phyloP scores from a whole-genome alignment of 2,888 invertebrate species.

The Baccha elongata region DNA sequence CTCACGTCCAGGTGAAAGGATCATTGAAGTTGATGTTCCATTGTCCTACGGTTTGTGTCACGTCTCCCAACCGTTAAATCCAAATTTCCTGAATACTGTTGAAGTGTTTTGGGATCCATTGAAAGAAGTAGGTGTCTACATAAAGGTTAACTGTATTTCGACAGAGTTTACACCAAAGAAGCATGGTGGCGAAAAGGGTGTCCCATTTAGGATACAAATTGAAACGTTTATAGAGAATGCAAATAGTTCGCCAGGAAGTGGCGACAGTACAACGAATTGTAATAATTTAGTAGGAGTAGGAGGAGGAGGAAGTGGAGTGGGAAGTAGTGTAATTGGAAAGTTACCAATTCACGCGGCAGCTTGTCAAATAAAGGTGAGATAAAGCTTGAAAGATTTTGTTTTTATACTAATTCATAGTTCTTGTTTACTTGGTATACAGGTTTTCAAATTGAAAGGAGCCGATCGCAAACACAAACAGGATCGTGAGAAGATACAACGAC shows the following conservation, averaged over 20 bases:
- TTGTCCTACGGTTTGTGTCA: conserved; percentile 95
- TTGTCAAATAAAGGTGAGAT: conserved; percentile 96
- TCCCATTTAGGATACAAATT: conserved; percentile 97
- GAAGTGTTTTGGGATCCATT: conserved; percentile 98
- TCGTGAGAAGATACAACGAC: conserved; percentile 94
- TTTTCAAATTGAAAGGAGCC: conserved; percentile 96
- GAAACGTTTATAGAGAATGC: conserved; percentile 87
- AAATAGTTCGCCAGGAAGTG: conserved; percentile 67
- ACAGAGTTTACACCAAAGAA: conserved; percentile 99
- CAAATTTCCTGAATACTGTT: conserved; percentile 88
- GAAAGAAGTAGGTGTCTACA: conserved; percentile 97
- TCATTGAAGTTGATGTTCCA: conserved; percentile 96
- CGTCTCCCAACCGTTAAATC: conserved; percentile 88
- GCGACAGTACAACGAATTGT: conserved; percentile 65
- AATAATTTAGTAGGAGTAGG: conserved; percentile 61
- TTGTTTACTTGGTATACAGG: conserved; percentile 80
- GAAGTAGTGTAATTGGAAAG: conserved; percentile 80
- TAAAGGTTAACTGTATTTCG: conserved; percentile 98
- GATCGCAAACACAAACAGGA: conserved; percentile 99
- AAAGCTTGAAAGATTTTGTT: conserved; percentile 65
- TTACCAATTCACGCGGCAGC: conserved; percentile 94
- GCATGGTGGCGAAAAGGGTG: conserved; percentile 98
- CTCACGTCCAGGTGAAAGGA: conserved; percentile 94
- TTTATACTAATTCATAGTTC: neutral
- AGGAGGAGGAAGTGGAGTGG: conserved; percentile 24